Base-by-base conservation (phyloP, 2,113 vertebrate genomes). In the Gnathonemus echidnorhynchus region DNA sequence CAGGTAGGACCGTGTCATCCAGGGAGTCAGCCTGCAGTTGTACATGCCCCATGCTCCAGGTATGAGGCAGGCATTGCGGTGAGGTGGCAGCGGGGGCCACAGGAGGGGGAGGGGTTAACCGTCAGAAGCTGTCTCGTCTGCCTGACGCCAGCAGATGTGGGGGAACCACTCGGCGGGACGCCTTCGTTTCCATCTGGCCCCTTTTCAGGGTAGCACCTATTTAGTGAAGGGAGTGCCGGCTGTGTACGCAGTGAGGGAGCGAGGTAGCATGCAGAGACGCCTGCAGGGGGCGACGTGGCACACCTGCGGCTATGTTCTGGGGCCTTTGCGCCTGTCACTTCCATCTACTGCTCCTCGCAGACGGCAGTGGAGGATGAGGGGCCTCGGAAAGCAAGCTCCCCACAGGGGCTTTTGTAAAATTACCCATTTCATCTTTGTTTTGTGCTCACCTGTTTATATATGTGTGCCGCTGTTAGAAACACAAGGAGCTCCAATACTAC, bases 151-250 rank as follows among this genome's bases (percentile, higher is more conserved):
- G 94, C 95, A 96, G 95, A 95, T 96, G 95, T 93, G 93, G 93
- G 94, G 95, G 95, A 95, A 95, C 95, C 93, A 94, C 95, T 94
- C 95, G 92, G 94, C 91, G 11, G 95, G 94, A 94, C 94, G 94
- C 94, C 95, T 94, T 96, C 93, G 92, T 95, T 95, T 96, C 95
- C 95, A 95, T 96, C 95, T 96, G 95, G 96, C 94, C 93, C 91
- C 94, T 93, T 95, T 95, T 96, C 94, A 94, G 94, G 94, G 95
- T 95, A 93, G 93, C 93, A 95, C 94, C 94, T 94, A 96, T 96
- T 95, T 95, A 95, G 94, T 94, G 94, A 92, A 93, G 92, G 86
- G 91, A 92, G 93, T 92, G 92, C 84, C 93, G 83, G 92, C 93
- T 94, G 93, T 91, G 93, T 93, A 92, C 94, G 93, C 92, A 93